Evolutionary conservation across 2,113 vertebrate species (phyloP), one percentile per base, ranked within the genome.

Genomic region (Chaetodon trifascialis): DNA sequence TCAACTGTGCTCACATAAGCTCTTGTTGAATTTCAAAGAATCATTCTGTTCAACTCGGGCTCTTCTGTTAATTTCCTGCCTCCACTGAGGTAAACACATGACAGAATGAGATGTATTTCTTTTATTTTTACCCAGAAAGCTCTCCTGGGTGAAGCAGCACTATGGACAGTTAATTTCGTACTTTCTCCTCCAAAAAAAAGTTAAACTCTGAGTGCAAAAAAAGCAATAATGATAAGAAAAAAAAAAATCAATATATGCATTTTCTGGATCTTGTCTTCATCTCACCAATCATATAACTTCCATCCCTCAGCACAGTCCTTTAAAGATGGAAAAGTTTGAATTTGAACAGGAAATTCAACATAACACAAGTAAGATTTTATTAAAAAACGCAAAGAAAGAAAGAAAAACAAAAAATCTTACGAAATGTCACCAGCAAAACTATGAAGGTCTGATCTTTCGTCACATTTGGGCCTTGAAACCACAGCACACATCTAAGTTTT

Each of bases 1-100:
- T 79, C 38, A 76, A 25, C 59, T 62, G 25, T 76, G 80, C 65
- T 81, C 40, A 65, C 15, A 15, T 69, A 49, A 69, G 65, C 9
- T 1, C 23, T 7, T 30, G 58, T 49, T 4, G 8, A 21, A 58
- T 76, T 73, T 55, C 60, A 19, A 62, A 60, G 52, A 80, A 79
- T 65, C 2, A 55, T 12, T 75, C 36, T 68, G 78, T 36, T 60
- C 52, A 66, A 38, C 12, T 65, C 10, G 0, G 47, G 38, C 10
- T 30, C 21, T 14, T 72, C 17, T 49, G 9, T 69, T 52, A 0
- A 65, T 67, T 63, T 40, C 30, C 59, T 59, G 11, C 1, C 47
- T n/a, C 10, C 0, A 4, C 8, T 38, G 15, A 75, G 11, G 8
- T 42, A 75, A 84, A 78, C 19, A 70, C 67, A 42, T 4, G 19